A percentile compares a stretch with the other conserved stretches of the same genome.
Evolutionary conservation across 2,113 vertebrate genomes (phyloP).

Genomic region (Motacilla tschutschensis): DNA sequence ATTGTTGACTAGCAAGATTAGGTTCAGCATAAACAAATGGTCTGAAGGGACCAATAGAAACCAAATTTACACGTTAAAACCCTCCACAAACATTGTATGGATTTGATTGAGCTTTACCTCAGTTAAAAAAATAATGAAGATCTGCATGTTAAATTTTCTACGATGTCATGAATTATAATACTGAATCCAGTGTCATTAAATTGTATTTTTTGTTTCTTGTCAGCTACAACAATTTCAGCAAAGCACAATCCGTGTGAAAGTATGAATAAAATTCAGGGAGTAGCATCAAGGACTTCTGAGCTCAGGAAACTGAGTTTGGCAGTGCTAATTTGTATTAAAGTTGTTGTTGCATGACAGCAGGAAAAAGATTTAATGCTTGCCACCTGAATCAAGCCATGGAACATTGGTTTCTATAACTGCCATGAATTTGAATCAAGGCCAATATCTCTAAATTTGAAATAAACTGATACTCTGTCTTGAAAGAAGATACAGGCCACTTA

Average conservation of each 20-base stretch:
- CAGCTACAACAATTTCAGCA: constrained; percentile 65
- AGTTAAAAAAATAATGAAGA: constrained; percentile 67
- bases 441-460: constrained; percentile 86
- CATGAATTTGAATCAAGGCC: constrained; percentile 85
- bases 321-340: constrained; percentile 86
- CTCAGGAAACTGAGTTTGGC: constrained; percentile 80
- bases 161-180: constrained; percentile 56
- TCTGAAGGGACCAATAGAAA: constrained; percentile 40
- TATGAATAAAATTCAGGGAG: constrained; percentile 79
- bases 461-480: constrained; percentile 81
- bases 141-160: constrained; percentile 53
- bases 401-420: constrained; percentile 84
- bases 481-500: constrained; percentile 77
- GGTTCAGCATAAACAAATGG: constrained; percentile 58
- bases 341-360: constrained; percentile 87
- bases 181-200: constrained; percentile 65
- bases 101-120: constrained; percentile 63
- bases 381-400: constrained; percentile 84
- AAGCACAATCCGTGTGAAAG: constrained; percentile 65
- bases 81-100: background rate
- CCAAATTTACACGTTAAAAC: constrained; percentile 43
- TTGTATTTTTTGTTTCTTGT: constrained; percentile 67
- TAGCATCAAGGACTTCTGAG: constrained; percentile 80
- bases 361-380: constrained; percentile 87
- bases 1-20: constrained; percentile 56